Evolutionary conservation across 1,140 invertebrate genomes (phyloP).

Genomic region (Lucilia sericata): DNA sequence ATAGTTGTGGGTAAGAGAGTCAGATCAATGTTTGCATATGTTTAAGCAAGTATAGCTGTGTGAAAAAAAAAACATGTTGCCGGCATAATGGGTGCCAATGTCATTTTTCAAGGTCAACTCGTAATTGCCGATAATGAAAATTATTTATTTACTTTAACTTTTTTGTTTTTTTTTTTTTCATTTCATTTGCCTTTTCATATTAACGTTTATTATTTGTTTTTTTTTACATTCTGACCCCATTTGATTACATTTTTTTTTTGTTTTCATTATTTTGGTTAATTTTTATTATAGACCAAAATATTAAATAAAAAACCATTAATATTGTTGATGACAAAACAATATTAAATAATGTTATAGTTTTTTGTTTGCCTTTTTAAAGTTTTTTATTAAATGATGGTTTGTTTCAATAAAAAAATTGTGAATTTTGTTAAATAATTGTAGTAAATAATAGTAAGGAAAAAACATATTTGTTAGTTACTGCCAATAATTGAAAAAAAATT

Average conservation of each 20-base stretch:
- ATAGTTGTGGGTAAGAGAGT: background rate
- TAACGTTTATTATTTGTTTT: background rate
- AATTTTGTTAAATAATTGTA: background rate
- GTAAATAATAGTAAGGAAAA: background rate
- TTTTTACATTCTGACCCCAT: conserved; percentile 13
- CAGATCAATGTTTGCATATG: background rate
- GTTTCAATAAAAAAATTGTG: background rate
- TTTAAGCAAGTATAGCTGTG: background rate
- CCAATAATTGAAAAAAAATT: background rate
- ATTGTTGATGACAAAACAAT: conserved; percentile 52
- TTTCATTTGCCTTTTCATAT: background rate
- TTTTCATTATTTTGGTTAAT: conserved; percentile 34
- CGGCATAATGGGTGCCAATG: conserved; percentile 52
- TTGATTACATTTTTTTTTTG: background rate
- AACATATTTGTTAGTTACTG: background rate
- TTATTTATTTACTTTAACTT: conserved; percentile 50
- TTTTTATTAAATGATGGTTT: background rate
- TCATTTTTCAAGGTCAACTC: conserved; percentile 62
- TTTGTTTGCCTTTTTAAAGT: conserved; percentile 41
- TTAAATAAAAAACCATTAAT: conserved; percentile 53
- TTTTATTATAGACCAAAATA: conserved; percentile 44
- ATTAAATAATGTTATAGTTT: conserved; percentile 42
- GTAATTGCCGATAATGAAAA: conserved; percentile 67
- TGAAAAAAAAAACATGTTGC: conserved; percentile 1
- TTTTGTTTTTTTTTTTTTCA: background rate